Evolutionary conservation across 2,113 vertebrate genomes (phyloP).

Genomic region (Lophotis ruficrista): DNA sequence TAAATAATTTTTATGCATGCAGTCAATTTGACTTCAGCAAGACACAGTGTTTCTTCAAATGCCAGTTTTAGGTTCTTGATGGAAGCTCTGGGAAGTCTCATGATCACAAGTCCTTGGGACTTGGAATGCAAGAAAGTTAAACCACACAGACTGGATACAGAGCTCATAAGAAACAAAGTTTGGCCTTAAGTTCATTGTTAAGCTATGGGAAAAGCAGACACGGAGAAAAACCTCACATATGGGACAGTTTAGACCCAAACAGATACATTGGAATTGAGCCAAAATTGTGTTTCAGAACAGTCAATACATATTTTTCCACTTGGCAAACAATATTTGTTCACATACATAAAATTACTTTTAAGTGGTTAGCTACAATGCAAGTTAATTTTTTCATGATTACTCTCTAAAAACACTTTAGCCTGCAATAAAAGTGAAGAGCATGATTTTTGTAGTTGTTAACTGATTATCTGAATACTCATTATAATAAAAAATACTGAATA

Average conservation of each 20-base stretch:
- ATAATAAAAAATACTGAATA: neutral
- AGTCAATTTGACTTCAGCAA: neutral
- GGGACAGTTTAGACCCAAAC: slow-evolving; percentile 30
- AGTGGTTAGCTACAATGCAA: neutral
- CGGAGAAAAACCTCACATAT: slow-evolving; percentile 13
- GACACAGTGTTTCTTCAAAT: neutral
- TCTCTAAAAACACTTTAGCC: neutral
- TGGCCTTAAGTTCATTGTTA: neutral
- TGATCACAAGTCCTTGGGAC: neutral
- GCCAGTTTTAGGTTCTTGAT: neutral
- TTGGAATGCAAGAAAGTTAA: slow-evolving; percentile 20
- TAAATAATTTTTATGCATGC: neutral
- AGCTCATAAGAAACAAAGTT: neutral
- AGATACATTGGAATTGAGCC: neutral
- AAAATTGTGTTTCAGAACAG: slow-evolving; percentile 1
- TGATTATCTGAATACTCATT: neutral
- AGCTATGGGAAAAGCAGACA: slow-evolving; percentile 14
- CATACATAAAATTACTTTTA: neutral
- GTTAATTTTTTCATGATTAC: slow-evolving; percentile 16
- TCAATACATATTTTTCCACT: neutral
- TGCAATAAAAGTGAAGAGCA: neutral
- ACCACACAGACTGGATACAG: neutral
- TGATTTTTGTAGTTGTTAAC: neutral
- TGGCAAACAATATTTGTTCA: neutral
- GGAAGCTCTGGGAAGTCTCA: neutral